phyloP scores from a whole-genome alignment of 2,888 invertebrate genomes.

The Drosophila recens region DNA sequence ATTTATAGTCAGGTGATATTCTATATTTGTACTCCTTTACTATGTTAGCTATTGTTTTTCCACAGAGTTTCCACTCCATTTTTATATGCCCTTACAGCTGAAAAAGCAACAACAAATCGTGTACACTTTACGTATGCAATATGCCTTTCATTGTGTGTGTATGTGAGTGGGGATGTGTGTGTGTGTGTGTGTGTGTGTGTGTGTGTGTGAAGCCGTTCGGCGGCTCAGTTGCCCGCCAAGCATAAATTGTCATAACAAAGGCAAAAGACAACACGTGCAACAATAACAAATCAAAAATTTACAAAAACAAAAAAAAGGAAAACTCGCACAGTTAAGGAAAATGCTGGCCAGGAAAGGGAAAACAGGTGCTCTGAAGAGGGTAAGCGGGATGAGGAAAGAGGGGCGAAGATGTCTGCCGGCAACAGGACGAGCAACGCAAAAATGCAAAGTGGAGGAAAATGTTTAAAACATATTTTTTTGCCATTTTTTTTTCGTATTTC shows the following conservation, averaged over 20 bases:
- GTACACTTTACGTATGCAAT: background rate
- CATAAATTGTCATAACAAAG: constrained; percentile 79
- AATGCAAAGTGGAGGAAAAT: constrained; percentile 68
- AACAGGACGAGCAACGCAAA: constrained; percentile 44
- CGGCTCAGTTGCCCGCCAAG: constrained; percentile 56
- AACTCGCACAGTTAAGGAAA: constrained; percentile 51
- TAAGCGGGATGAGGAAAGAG: background rate
- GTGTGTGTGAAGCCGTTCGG: background rate
- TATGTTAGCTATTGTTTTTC: background rate
- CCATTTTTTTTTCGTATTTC: constrained; percentile 37
- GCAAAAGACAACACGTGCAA: constrained; percentile 81
- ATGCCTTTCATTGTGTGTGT: background rate
- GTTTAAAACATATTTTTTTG: constrained; percentile 79
- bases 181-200: background rate
- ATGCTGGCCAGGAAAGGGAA: constrained; percentile 21
- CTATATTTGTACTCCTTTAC: background rate
- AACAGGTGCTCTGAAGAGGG: background rate
- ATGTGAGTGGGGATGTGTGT: background rate
- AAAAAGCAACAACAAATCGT: background rate
- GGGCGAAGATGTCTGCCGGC: constrained; percentile 45
- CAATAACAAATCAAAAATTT: constrained; percentile 82
- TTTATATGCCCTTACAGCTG: constrained; percentile 4
- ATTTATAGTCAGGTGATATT: background rate
- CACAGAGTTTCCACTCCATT: background rate
- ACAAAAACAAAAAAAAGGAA: constrained; percentile 62